Evolutionary conservation across 2,113 vertebrate genomes (phyloP), one percentile per base, ranked within the genome.

Genomic region (Chascanopsetta lugubris): DNA sequence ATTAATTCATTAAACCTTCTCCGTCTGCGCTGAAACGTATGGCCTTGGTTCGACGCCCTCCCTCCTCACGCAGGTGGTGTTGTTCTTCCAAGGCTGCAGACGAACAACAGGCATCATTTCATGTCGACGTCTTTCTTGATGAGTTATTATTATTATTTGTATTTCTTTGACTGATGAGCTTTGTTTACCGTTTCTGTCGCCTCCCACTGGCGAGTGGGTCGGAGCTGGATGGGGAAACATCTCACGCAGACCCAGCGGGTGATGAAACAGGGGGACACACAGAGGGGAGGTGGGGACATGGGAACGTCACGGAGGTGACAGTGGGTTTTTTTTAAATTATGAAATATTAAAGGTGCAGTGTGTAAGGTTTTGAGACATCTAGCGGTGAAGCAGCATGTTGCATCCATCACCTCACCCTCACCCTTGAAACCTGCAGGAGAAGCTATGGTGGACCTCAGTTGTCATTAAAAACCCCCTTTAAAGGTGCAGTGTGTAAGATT

Each of bases 201-300:
- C 50, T 62, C 43, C 48, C 38, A n/a, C 30, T 20, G 38, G 62
- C 0, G 18, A 69, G 68, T 57, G 61, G 64, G 69, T 83, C 61
- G 64, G 66, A 83, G 64, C 67, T 1, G 51, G 48, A 67, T 70
- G 59, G 69, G n/a, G 61, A 64, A 72, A 83, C 68, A 66, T 51
- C 22, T 32, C n/a, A 68, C 63, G 42, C 53, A 42, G 58, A 60
- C 58, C 51, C 5, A 8, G 61, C 63, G 61, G 68, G 59, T 80
- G 84, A 85, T 83, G 76, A 84, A 82, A 85, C 51, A 71, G 68
- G 61, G 73, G 73, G 78, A 82, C 83, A 83, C 74, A 65, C 30
- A 2, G 38, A 48, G 53, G 40, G 55, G 70, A 49, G 43, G 42
- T 15, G 65, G 51, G 51, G 57, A n/a, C 1, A n/a, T 22, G 20